phyloP scores from a whole-genome alignment of 2,113 vertebrate species.

The Menidia beryllina region DNA sequence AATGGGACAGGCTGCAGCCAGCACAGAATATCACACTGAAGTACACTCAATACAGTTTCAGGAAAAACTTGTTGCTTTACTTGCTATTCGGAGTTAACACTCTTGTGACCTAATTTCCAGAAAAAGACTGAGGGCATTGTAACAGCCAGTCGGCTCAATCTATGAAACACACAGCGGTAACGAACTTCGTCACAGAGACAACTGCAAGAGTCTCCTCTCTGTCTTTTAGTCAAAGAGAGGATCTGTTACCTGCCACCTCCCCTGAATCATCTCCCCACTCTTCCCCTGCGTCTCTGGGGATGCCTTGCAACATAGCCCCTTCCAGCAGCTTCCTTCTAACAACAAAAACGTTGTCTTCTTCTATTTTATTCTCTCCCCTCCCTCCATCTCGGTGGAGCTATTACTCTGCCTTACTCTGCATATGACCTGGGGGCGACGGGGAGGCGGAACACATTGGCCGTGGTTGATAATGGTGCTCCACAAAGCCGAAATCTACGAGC shows the following conservation, averaged over 20 bases:
- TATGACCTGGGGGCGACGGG: conserved; percentile 46
- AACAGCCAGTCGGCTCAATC: conserved; percentile 33
- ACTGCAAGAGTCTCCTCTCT: conserved; percentile 17
- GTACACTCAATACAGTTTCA: conserved; percentile 20
- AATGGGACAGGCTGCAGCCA: conserved; percentile 7
- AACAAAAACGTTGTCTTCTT: conserved; percentile 61
- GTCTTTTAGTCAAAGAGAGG: conserved; percentile 22
- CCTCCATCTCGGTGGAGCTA: conserved; percentile 47
- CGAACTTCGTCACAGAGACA: conserved; percentile 36
- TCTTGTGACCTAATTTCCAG: conserved; percentile 49
- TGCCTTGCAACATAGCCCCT: conserved; percentile 40
- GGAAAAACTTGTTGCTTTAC: conserved; percentile 14
- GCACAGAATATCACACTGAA: conserved; percentile 12
- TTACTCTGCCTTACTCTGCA: conserved; percentile 53
- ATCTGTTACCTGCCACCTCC: conserved; percentile 48
- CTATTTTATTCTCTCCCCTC: conserved; percentile 37
- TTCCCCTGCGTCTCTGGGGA: conserved; percentile 44
- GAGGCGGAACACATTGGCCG: conserved; percentile 49
- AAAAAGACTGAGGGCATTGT: conserved; percentile 28
- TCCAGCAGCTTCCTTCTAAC: conserved; percentile 55
- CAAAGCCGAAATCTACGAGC: conserved; percentile 30
- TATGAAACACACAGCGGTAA: conserved; percentile 31
- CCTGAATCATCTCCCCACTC: conserved; percentile 33
- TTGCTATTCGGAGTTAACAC: conserved; percentile 33
- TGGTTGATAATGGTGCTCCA: conserved; percentile 46